Evolutionary conservation across 2,888 invertebrate genomes (phyloP).

Genomic region (Sesia bembeciformis): DNA sequence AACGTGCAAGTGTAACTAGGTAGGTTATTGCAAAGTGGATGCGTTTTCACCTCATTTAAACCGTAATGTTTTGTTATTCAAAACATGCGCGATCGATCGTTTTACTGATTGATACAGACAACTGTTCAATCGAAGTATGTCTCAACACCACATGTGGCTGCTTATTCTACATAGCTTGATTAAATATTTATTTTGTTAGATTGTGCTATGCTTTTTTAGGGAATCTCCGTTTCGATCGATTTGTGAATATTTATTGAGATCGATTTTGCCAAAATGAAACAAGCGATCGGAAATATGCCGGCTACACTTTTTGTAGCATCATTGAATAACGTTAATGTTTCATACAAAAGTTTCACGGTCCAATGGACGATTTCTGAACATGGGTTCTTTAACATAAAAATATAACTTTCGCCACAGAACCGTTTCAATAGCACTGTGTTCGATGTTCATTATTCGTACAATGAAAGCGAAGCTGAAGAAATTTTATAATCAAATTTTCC

Average conservation of each 20-base stretch:
- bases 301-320: not conserved
- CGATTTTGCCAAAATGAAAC: not conserved
- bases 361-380: conserved; percentile 8
- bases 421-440: not conserved
- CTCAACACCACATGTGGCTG: too few relatives aligned
- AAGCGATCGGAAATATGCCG: not conserved
- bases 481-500: too few relatives aligned
- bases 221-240: too few relatives aligned
- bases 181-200: too few relatives aligned
- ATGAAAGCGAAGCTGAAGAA: not conserved
- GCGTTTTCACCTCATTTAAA: conserved; percentile 17
- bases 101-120: not conserved
- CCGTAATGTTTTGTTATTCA: conserved; percentile 32
- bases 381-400: not conserved
- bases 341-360: conserved; percentile 18
- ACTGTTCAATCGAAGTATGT: too few relatives aligned
- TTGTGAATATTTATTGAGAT: not conserved
- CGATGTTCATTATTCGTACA: not conserved
- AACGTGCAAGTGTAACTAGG: not conserved
- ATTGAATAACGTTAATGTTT: not conserved
- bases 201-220: too few relatives aligned
- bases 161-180: too few relatives aligned
- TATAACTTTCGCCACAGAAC: not conserved
- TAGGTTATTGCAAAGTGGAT: conserved; percentile 1
- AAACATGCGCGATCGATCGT: conserved; percentile 19